These are phyloP conservation scores for Limnephilus rhombicus DNA, from an alignment of 2,888 invertebrate species.

Conservation along the genomic window DNA sequence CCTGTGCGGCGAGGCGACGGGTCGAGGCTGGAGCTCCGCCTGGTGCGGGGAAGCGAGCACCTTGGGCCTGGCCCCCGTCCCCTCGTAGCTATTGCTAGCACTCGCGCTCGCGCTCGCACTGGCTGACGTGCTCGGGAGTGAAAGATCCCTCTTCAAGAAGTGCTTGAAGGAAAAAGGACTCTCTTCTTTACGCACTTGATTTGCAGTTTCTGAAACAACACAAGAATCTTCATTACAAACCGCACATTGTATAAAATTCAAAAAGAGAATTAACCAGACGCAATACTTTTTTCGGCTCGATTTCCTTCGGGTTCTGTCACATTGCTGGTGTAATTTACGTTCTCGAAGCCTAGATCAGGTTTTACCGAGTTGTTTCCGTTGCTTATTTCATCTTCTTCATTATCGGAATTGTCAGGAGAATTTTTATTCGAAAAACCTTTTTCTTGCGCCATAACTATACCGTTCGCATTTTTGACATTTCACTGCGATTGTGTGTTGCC, in stretches of 20 bases:
- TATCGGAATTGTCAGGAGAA: constrained; percentile 70
- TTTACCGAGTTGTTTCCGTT: constrained; percentile 73
- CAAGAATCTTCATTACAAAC: constrained; percentile 30
- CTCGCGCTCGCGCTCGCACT: constrained; percentile 69
- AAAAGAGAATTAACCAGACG: neutral
- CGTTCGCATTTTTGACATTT: constrained; percentile 63
- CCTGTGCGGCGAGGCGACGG: constrained; percentile 74
- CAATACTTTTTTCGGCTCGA: constrained; percentile 56
- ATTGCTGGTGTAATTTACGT: constrained; percentile 74
- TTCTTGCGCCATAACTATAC: constrained; percentile 75
- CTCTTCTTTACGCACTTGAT: constrained; percentile 80
- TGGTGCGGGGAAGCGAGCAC: constrained; percentile 73
- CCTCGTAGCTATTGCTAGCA: constrained; percentile 77
- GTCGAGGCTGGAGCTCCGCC: constrained; percentile 76
- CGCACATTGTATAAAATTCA: constrained; percentile 10
- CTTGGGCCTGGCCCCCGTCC: constrained; percentile 88
- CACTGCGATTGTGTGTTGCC: neutral
- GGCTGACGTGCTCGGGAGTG: constrained; percentile 77
- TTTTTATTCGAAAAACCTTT: constrained; percentile 77
- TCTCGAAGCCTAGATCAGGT: constrained; percentile 77
- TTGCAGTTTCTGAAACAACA: constrained; percentile 72
- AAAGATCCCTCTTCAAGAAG: constrained; percentile 84
- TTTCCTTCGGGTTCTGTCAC: constrained; percentile 56
- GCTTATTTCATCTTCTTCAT: constrained; percentile 71
- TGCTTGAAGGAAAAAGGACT: constrained; percentile 92